Evolutionary conservation across 2,888 invertebrate species (phyloP).

Genomic region (Labia minor): DNA sequence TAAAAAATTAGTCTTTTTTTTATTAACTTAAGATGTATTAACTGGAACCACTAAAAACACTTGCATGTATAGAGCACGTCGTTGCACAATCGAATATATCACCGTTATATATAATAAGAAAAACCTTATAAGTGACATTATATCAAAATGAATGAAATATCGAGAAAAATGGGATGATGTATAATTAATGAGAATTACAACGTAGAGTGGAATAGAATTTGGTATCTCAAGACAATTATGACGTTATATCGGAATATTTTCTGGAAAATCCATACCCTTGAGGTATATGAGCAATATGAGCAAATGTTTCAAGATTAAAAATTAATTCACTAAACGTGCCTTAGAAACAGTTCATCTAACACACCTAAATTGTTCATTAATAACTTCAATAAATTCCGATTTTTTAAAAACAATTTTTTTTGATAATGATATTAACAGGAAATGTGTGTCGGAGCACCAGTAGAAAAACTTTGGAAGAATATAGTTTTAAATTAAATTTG

Average conservation of each 20-base stretch:
- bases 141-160: background rate
- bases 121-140: background rate
- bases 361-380: background rate
- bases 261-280: constrained; percentile 20
- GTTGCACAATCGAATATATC: constrained; percentile 4
- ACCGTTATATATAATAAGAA: background rate
- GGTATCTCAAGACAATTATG: constrained; percentile 20
- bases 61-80: constrained; percentile 13
- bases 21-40: background rate
- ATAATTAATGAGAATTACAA: constrained; percentile 19
- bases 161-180: background rate
- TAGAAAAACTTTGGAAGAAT: background rate
- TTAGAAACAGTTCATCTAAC: background rate
- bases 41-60: constrained; percentile 3
- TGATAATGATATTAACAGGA: background rate
- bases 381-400: background rate
- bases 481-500: background rate
- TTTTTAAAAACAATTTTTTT: background rate
- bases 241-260: constrained; percentile 14
- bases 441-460: background rate
- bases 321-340: constrained; percentile 3
- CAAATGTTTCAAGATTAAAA: constrained; percentile 18
- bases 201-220: constrained; percentile 18
- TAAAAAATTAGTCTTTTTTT: constrained; percentile 18
- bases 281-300: constrained; percentile 25